These are phyloP conservation scores for Rhizoglyphus robini DNA, from an alignment of 1,140 invertebrate genomes.

Conservation along the genomic window DNA sequence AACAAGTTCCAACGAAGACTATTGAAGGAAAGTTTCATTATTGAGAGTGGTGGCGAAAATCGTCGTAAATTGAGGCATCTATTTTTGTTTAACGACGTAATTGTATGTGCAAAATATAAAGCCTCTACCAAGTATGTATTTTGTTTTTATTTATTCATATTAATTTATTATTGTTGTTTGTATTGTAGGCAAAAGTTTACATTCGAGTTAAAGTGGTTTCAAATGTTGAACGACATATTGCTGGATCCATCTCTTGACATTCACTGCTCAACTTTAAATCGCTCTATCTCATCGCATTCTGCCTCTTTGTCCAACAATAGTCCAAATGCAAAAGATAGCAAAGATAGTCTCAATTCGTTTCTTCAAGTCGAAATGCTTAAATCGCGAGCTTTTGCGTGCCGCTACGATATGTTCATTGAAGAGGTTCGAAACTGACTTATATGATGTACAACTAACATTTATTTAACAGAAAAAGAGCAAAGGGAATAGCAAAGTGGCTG, in stretches of 20 bases:
- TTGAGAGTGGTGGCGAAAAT: constrained; percentile 63
- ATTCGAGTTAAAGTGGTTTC: constrained; percentile 81
- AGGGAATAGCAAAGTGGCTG: not conserved
- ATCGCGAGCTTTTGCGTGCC: not conserved
- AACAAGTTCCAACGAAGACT: constrained; percentile 66
- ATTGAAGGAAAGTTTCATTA: constrained; percentile 86
- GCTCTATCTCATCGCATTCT: not conserved
- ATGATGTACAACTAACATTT: no score
- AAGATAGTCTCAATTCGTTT: not conserved
- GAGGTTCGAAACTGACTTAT: no score
- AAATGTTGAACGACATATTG: constrained; percentile 56
- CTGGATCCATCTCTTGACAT: not conserved
- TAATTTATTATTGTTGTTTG: not conserved
- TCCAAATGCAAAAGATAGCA: not conserved
- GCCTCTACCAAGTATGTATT: constrained; percentile 31
- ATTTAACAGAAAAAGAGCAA: not conserved
- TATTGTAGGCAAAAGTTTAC: constrained; percentile 63
- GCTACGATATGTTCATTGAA: constrained; percentile 2
- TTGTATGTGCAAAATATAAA: constrained; percentile 89
- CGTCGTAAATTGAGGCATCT: constrained; percentile 78
- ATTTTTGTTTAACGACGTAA: constrained; percentile 85
- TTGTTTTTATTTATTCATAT: not conserved
- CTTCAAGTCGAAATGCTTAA: not conserved
- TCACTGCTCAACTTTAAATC: not conserved
- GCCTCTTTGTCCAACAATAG: not conserved